A percentile compares a stretch with the other conserved stretches of the same genome.
Conservation (phyloP, 2,113 vertebrate species). For the Psittacula cyanocephala region DNA sequence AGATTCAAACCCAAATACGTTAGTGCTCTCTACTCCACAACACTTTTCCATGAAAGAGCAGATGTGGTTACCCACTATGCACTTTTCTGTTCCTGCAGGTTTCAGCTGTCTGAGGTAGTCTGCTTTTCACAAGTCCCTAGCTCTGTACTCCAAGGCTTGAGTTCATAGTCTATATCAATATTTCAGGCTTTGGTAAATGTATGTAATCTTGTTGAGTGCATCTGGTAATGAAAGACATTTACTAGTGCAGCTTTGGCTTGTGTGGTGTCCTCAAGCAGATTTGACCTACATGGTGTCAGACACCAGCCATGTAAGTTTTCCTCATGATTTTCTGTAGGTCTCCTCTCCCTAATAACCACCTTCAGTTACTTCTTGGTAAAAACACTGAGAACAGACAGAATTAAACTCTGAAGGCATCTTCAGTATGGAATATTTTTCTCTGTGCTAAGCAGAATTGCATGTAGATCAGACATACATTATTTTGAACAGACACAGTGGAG, state of each 20-base stretch:
- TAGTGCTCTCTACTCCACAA: not conserved
- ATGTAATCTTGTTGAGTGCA: not conserved
- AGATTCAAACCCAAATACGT: not conserved
- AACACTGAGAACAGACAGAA: not conserved
- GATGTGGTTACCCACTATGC: not conserved
- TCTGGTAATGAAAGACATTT: not conserved
- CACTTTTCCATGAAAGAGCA: not conserved
- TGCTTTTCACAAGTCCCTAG: not conserved
- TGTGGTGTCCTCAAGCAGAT: not conserved
- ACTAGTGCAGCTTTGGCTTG: not conserved
- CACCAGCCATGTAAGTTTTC: not conserved
- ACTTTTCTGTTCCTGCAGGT: not conserved
- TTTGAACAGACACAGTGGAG: not conserved
- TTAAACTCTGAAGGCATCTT: not conserved
- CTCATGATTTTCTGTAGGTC: not conserved
- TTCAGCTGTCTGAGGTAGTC: not conserved
- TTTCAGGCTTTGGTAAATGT: not conserved
- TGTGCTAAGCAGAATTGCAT: not conserved
- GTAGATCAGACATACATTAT: not conserved
- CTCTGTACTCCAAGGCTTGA: not conserved
- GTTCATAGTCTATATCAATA: not conserved
- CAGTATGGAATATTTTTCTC: not conserved
- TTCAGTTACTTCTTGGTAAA: not conserved
- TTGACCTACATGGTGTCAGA: not conserved
- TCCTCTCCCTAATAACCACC: not conserved